phyloP scores from a whole-genome alignment of 2,113 vertebrate genomes.

The Gavialis gangeticus region DNA sequence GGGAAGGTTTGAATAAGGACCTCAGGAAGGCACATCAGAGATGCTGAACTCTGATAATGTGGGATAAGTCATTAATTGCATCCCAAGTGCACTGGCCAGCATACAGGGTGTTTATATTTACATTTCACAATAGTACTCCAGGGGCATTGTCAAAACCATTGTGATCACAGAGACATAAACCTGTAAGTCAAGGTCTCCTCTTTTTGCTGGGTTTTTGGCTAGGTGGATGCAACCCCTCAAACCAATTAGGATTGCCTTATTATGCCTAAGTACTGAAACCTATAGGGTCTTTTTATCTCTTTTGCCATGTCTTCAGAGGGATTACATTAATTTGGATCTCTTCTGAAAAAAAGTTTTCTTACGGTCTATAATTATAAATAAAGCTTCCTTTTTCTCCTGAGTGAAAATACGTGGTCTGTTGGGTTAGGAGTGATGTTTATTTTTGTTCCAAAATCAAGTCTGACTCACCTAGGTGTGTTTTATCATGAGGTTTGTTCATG shows the following conservation, averaged over 20 bases:
- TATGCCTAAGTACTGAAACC: not conserved
- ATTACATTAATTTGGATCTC: slow-evolving; percentile 1
- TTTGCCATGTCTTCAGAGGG: not conserved
- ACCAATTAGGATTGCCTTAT: not conserved
- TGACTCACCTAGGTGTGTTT: slow-evolving; percentile 58
- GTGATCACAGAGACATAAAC: not conserved
- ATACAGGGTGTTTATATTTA: not conserved
- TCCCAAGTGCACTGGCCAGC: not conserved
- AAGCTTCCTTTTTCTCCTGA: slow-evolving; percentile 41
- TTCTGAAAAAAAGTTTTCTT: not conserved
- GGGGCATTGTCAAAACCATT: not conserved
- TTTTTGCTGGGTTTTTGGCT: not conserved
- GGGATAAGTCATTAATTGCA: not conserved
- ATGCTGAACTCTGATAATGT: not conserved
- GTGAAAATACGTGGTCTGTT: slow-evolving; percentile 38
- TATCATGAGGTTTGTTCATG: slow-evolving; percentile 41
- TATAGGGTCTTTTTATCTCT: not conserved
- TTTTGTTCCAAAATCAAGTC: slow-evolving; percentile 52
- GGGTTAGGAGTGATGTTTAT: slow-evolving; percentile 37
- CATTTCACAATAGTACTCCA: not conserved
- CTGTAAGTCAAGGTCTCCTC: not conserved
- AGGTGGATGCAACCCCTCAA: not conserved
- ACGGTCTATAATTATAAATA: not conserved
- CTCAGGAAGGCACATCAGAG: not conserved
- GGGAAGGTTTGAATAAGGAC: not conserved